phyloP scores from a whole-genome alignment of 2,797 vertebrate species.

The Morus bassanus region DNA sequence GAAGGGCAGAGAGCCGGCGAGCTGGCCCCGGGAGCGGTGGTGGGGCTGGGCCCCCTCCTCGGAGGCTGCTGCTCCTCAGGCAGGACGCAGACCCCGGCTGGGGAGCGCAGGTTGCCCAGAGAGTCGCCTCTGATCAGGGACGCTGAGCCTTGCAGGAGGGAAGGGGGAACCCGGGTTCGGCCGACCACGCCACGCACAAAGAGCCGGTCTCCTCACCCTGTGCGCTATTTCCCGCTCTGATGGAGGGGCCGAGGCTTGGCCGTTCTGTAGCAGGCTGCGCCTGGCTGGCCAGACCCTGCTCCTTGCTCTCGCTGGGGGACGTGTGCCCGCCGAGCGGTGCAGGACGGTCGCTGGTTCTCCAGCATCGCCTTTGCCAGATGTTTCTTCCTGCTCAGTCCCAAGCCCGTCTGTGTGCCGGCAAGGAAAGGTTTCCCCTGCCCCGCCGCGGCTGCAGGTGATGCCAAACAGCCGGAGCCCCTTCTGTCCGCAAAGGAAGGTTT shows the following conservation, averaged over 20 bases:
- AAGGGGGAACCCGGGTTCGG: rapidly evolving
- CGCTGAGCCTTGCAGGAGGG: neutral
- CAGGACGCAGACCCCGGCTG: rapidly evolving
- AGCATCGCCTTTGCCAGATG: rapidly evolving
- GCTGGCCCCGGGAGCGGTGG: rapidly evolving
- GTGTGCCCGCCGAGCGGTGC: rapidly evolving
- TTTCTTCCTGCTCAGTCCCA: neutral
- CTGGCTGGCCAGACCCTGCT: neutral
- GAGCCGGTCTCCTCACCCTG: neutral
- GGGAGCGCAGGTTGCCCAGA: neutral
- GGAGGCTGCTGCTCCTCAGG: neutral
- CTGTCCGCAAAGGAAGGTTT: neutral
- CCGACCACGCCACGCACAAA: rapidly evolving
- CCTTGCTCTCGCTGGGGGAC: rapidly evolving
- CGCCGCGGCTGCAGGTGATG: rapidly evolving
- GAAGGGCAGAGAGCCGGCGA: neutral
- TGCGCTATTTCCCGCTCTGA: rapidly evolving
- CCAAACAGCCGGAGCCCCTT: neutral
- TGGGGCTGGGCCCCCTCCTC: neutral
- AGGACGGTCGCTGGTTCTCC: neutral
- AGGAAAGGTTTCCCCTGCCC: neutral
- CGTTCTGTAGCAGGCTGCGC: neutral
- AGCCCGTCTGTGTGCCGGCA: rapidly evolving
- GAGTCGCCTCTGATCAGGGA: rapidly evolving
- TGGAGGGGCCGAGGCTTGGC: rapidly evolving